phyloP scores from a whole-genome alignment of 2,888 invertebrate species.

The Lithophane semibrunnea region DNA sequence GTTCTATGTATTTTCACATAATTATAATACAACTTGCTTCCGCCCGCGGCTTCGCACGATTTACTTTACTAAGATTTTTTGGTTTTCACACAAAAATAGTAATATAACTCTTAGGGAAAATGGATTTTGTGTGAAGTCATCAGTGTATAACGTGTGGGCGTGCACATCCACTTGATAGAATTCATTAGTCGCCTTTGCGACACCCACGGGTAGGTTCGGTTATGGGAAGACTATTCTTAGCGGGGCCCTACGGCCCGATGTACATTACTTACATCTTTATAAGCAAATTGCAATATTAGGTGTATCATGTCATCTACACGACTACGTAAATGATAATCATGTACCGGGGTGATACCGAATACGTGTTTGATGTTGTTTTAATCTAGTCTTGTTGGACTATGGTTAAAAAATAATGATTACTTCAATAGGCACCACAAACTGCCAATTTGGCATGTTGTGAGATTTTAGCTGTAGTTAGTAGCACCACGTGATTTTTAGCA shows the following conservation, averaged over 20 bases:
- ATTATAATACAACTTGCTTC: neutral
- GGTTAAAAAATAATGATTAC: constrained; percentile 10
- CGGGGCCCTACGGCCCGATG: constrained; percentile 15
- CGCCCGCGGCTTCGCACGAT: no score
- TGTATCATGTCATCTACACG: neutral
- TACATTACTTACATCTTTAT: constrained; percentile 11
- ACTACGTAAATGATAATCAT: neutral
- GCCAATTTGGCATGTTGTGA: constrained; percentile 21
- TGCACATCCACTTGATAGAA: constrained; percentile 56
- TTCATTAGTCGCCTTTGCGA: constrained; percentile 60
- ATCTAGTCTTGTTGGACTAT: constrained; percentile 1
- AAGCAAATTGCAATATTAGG: constrained; percentile 7
- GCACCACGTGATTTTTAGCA: constrained; percentile 4
- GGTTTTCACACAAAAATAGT: constrained; percentile 17
- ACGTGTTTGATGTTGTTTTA: neutral
- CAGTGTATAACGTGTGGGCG: constrained; percentile 40
- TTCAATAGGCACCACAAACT: constrained; percentile 25
- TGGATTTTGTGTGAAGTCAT: constrained; percentile 43
- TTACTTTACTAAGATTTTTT: constrained; percentile 1
- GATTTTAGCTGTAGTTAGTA: constrained; percentile 31
- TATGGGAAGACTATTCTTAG: constrained; percentile 56
- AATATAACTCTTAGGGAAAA: constrained; percentile 25
- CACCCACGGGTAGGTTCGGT: constrained; percentile 56
- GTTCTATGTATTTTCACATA: neutral
- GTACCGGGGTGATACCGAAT: neutral